Evolutionary conservation across 2,888 invertebrate species (phyloP).

Genomic region (Lasioglossum zephyrum): DNA sequence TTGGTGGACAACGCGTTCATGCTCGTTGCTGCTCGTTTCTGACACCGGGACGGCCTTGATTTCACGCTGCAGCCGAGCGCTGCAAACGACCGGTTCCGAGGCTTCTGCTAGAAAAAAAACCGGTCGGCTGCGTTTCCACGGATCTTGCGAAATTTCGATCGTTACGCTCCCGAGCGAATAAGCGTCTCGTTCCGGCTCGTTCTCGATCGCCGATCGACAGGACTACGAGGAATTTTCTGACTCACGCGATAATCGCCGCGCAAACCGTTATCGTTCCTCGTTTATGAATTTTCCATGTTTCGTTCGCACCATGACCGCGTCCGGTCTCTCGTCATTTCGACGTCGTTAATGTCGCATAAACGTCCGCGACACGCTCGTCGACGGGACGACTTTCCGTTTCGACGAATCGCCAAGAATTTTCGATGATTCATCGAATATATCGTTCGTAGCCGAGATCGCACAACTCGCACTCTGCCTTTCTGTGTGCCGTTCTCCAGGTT

Average conservation of each 20-base stretch:
- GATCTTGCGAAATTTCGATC: neutral
- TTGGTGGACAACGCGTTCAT: neutral
- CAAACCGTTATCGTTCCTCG: constrained; percentile 18
- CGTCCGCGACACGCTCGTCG: neutral
- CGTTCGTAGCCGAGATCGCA: neutral
- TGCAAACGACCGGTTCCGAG: neutral
- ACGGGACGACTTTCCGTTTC: neutral
- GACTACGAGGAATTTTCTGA: constrained; percentile 15
- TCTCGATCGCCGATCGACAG: constrained; percentile 3
- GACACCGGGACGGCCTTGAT: constrained; percentile 19
- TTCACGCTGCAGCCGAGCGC: neutral
- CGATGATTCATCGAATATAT: neutral
- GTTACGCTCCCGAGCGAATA: neutral
- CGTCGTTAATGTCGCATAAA: constrained; percentile 40
- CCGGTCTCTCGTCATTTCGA: neutral
- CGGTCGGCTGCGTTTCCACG: neutral
- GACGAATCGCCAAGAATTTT: neutral
- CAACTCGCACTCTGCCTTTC: neutral
- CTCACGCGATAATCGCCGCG: constrained; percentile 27
- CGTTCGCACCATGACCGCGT: neutral
- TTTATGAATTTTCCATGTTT: constrained; percentile 3
- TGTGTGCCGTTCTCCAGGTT: neutral
- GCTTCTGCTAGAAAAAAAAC: neutral
- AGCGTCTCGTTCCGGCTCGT: neutral
- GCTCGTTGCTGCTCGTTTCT: neutral